Conservation (phyloP, 2,797 vertebrate genomes). For the Chelidonichthys spinosus region DNA sequence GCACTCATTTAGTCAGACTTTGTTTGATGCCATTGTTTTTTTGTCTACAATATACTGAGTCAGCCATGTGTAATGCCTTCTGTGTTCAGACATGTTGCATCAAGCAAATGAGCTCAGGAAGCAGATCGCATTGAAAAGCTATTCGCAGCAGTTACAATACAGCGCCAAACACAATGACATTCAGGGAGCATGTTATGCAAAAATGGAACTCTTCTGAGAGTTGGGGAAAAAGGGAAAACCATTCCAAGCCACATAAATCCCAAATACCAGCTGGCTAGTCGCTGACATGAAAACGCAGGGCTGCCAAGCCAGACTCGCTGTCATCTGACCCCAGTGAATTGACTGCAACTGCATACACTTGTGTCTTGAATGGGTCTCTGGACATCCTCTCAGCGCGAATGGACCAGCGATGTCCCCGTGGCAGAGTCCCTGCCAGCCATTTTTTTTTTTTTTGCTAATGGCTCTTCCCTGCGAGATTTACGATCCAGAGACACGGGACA, state of each 20-base stretch:
- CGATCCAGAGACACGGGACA: constrained; percentile 75
- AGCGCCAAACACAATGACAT: constrained; percentile 53
- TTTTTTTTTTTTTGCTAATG: constrained; percentile 71
- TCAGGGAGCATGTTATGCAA: constrained; percentile 38
- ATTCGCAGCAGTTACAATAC: constrained; percentile 37
- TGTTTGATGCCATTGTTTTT: constrained; percentile 66
- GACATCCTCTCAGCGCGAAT: constrained; percentile 66
- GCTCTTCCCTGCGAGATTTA: constrained; percentile 79
- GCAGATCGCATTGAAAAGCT: constrained; percentile 55
- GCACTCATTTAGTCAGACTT: constrained; percentile 38
- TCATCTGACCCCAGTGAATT: constrained; percentile 66
- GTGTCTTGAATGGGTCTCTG: constrained; percentile 60
- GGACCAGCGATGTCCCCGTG: constrained; percentile 51
- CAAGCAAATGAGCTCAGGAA: constrained; percentile 57
- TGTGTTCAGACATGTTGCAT: constrained; percentile 29
- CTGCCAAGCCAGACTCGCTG: constrained; percentile 71
- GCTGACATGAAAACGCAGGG: constrained; percentile 63
- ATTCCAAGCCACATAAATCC: constrained; percentile 54
- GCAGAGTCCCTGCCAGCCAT: constrained; percentile 62
- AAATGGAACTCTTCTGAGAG: constrained; percentile 55
- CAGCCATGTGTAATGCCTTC: constrained; percentile 38
- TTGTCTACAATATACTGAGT: constrained; percentile 39
- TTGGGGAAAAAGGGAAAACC: constrained; percentile 48
- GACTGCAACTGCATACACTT: constrained; percentile 40
- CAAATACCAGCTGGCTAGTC: constrained; percentile 50